These are phyloP conservation scores for Stichopus horrens DNA, from an alignment of 53 echinoderm and acorn worm species.

Conservation along the genomic window DNA sequence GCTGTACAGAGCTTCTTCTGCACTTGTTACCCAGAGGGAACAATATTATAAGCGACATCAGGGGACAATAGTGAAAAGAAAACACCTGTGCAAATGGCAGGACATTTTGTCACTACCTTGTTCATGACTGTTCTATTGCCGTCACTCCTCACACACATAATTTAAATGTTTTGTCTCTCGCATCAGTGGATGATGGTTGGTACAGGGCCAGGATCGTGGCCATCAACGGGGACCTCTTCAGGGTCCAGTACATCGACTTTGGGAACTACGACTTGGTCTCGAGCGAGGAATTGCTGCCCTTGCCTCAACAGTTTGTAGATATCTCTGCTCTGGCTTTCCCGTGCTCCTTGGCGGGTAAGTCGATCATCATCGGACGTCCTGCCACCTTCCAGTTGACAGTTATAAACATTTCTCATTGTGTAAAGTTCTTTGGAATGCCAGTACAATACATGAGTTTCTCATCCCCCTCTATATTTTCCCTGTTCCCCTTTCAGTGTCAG, in stretches of 20 bases:
- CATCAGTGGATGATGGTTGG: constrained; percentile 14
- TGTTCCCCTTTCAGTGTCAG: neutral
- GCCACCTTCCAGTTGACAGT: too few relatives aligned
- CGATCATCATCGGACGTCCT: too few relatives aligned
- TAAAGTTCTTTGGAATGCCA: too few relatives aligned
- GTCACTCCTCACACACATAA: too few relatives aligned
- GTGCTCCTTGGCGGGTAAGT: neutral
- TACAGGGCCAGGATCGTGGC: constrained; percentile 1
- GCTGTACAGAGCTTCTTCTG: too few relatives aligned
- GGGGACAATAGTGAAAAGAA: too few relatives aligned
- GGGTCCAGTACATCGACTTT: constrained; percentile 18
- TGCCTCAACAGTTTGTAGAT: neutral
- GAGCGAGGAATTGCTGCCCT: neutral
- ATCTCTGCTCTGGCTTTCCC: constrained; percentile 3
- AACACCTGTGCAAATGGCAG: neutral
- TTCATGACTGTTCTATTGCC: neutral
- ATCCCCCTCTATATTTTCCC: neutral
- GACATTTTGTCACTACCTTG: neutral
- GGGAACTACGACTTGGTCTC: constrained; percentile 10
- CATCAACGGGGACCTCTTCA: neutral
- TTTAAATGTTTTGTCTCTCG: too few relatives aligned
- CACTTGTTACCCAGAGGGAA: too few relatives aligned
- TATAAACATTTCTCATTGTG: too few relatives aligned
- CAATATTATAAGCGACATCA: too few relatives aligned
- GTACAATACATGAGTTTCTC: neutral